Evolutionary conservation across 1,140 invertebrate species (phyloP).

Genomic region (Papilio polyxenes): DNA sequence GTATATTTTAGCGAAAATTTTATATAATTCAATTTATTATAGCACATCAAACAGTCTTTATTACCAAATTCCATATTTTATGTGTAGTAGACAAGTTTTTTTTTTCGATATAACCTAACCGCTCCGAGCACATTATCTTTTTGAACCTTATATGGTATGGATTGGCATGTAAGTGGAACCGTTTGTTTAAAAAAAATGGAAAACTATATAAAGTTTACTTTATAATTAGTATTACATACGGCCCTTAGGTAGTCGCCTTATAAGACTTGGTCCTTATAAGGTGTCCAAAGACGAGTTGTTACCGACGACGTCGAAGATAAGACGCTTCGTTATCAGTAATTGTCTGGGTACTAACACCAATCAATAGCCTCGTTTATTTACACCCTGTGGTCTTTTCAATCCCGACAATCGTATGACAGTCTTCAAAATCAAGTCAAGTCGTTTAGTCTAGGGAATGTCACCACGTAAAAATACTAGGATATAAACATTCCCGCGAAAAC

Average conservation of each 20-base stretch:
- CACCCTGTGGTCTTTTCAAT: not conserved
- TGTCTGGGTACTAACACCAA: not conserved
- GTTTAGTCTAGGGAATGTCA: too few species aligned
- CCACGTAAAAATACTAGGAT: too few species aligned
- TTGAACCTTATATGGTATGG: not conserved
- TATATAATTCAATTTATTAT: not conserved
- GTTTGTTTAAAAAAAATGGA: not conserved
- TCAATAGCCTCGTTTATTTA: not conserved
- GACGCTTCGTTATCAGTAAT: not conserved
- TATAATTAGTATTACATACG: not conserved
- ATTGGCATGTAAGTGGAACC: not conserved
- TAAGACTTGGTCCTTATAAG: not conserved
- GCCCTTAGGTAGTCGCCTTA: not conserved
- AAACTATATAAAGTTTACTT: not conserved
- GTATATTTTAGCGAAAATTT: not conserved
- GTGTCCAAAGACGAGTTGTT: slow-evolving; percentile 1
- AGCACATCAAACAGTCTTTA: not conserved
- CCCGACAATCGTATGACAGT: too few species aligned
- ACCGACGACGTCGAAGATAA: not conserved
- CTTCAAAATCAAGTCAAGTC: too few species aligned
- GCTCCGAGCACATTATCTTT: not conserved
- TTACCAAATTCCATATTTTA: not conserved
- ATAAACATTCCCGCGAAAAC: too few species aligned
- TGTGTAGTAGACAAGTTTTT: not conserved
- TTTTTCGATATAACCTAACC: not conserved